Conservation (phyloP, 1,140 invertebrate genomes). For the Drosophila trapezifrons region DNA sequence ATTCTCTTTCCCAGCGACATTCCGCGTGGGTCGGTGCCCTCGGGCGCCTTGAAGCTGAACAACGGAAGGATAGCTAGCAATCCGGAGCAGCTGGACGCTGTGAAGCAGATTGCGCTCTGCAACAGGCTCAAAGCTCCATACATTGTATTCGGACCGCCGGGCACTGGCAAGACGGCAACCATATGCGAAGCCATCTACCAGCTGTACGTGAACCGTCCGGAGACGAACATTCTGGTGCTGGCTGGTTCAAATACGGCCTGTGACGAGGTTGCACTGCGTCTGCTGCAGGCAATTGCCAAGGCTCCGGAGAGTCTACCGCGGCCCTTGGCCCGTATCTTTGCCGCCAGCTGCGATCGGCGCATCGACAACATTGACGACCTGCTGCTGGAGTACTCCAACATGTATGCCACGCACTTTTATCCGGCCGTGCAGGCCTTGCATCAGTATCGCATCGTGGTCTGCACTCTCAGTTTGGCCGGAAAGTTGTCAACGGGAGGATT, state of each 20-base stretch:
- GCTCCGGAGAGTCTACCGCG: constrained; percentile 40
- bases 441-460: constrained; percentile 72
- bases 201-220: constrained; percentile 84
- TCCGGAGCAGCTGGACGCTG: constrained; percentile 87
- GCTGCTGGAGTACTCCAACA: constrained; percentile 74
- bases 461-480: constrained; percentile 84
- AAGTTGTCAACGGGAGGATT: constrained; percentile 88
- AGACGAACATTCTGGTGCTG: constrained; percentile 87
- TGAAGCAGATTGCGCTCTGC: constrained; percentile 87
- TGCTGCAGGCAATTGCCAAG: constrained; percentile 84
- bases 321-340: constrained; percentile 84
- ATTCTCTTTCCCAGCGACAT: constrained; percentile 62
- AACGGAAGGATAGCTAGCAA: constrained; percentile 84
- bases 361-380: constrained; percentile 75
- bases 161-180: constrained; percentile 91
- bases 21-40: not conserved
- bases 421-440: constrained; percentile 70
- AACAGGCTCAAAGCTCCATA: constrained; percentile 88
- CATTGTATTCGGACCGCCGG: constrained; percentile 92
- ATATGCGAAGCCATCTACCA: constrained; percentile 89
- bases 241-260: constrained; percentile 92
- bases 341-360: constrained; percentile 83
- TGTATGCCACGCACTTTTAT: constrained; percentile 73
- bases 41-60: constrained; percentile 16
- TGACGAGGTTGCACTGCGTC: constrained; percentile 88